These are phyloP conservation scores for Octomys mimax DNA, from an alignment of 2,797 vertebrate genomes.

Conservation along the genomic window DNA sequence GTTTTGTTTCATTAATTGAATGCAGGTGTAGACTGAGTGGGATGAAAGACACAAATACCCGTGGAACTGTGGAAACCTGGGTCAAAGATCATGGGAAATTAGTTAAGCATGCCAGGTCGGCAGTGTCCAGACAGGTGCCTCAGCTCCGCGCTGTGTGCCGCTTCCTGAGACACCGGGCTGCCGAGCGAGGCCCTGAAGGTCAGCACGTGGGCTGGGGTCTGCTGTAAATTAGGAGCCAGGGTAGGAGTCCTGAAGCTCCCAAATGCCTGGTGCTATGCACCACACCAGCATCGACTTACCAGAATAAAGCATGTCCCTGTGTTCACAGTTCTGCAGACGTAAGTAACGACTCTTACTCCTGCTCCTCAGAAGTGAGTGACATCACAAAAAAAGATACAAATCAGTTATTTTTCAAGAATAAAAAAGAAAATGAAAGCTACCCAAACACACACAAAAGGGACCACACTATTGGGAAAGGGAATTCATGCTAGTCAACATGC, in stretches of 20 bases:
- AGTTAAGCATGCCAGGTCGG: slow-evolving; percentile 94
- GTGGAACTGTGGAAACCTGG: slow-evolving; percentile 91
- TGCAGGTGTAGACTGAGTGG: slow-evolving; percentile 91
- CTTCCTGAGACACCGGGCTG: slow-evolving; percentile 90
- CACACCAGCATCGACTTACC: slow-evolving; percentile 59
- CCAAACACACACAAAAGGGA: not conserved
- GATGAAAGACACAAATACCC: slow-evolving; percentile 88
- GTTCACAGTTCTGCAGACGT: slow-evolving; percentile 36
- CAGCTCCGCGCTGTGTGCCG: slow-evolving; percentile 88
- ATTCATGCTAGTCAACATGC: not conserved
- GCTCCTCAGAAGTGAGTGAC: slow-evolving; percentile 24
- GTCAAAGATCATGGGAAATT: slow-evolving; percentile 95
- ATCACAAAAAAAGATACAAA: slow-evolving; percentile 52
- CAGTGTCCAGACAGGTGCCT: slow-evolving; percentile 95
- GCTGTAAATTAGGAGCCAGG: slow-evolving; percentile 87
- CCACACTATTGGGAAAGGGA: slow-evolving; percentile 5
- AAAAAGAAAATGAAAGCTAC: not conserved
- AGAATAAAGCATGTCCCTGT: slow-evolving; percentile 70
- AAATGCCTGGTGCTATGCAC: slow-evolving; percentile 37
- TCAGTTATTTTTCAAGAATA: slow-evolving; percentile 52
- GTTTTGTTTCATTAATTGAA: slow-evolving; percentile 93
- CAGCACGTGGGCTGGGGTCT: slow-evolving; percentile 86
- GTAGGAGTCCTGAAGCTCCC: slow-evolving; percentile 61
- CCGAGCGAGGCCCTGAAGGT: slow-evolving; percentile 86
- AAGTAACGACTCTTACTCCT: slow-evolving; percentile 8